Evolutionary conservation across 2,113 vertebrate genomes (phyloP).

Genomic region (Ptychochromis oligacanthus): DNA sequence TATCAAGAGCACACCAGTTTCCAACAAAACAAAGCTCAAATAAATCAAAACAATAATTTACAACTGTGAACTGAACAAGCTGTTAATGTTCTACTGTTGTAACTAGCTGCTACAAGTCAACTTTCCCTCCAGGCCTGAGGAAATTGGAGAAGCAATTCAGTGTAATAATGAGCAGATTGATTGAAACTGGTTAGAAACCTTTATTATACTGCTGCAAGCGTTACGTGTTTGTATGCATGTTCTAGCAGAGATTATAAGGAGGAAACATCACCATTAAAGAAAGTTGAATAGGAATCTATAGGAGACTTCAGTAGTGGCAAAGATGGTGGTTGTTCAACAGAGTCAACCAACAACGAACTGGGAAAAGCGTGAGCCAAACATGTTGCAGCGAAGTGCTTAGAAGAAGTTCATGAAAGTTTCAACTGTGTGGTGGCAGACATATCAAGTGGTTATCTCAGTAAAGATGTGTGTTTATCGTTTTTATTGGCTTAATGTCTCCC

Average conservation of each 20-base stretch:
- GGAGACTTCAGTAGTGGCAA: background rate
- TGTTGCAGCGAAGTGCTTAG: background rate
- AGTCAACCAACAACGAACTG: background rate
- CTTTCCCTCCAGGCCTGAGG: slow-evolving; percentile 36
- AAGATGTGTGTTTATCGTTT: background rate
- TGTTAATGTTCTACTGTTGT: slow-evolving; percentile 28
- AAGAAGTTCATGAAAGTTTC: background rate
- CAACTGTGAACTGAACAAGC: slow-evolving; percentile 8
- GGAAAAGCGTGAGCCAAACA: background rate
- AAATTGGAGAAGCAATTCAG: slow-evolving; percentile 14
- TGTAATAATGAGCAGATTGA: slow-evolving; percentile 52
- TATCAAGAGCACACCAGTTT: background rate
- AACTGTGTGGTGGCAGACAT: background rate
- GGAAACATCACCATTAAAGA: background rate
- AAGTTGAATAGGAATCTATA: background rate
- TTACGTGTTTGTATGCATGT: background rate
- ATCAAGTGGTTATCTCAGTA: no score
- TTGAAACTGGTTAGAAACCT: slow-evolving; percentile 36
- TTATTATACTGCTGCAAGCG: slow-evolving; percentile 36
- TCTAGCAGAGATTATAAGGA: background rate
- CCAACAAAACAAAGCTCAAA: background rate
- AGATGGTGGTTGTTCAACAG: no score
- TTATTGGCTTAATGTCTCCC: background rate
- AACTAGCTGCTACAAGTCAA: slow-evolving; percentile 40
- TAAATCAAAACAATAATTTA: slow-evolving; percentile 26